Base-by-base conservation (phyloP, 2,113 vertebrate species). In the human (Homo sapiens) region DNA sequence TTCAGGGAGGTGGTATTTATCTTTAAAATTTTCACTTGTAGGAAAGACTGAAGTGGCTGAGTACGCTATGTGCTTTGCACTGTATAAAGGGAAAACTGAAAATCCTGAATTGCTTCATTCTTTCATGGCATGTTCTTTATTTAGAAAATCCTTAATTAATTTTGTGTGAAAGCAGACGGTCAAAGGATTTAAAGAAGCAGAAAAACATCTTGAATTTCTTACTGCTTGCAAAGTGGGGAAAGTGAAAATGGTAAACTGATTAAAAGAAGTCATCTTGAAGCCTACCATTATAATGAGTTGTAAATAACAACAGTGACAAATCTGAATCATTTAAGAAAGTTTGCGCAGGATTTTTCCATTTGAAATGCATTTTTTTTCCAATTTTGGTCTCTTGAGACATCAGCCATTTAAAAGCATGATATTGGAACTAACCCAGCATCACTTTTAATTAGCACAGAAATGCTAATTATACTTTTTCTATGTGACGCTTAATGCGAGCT, bases 381-480 rank as follows among this genome's bases (percentile, higher is more conserved):
- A 95, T 92, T 93, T 97, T n/a, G 6, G 82, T 95, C 48, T 97
- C 93, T 90, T 96, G 92, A 93, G 96, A 97, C 78, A 94, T 92
- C 89, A 97, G 17, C 94, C 97, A 95, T 97, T 98, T 98, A 98
- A 97, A 98, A 98, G 95, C 89, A 96, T 97, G 95, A 84, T 98
- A 98, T 98, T 97, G 97, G 87, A 97, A 98, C 94, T 90, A 96
- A 95, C 97, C 94, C 95, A 97, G 89, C 22, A 45, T 93, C 92
- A 93, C 93, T 98, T 97, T 98, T 98, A 98, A 98, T 98, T 97
- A 98, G 97, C 95, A 97, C 97, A 96, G 96, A 96, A 98, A 98
- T 81, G 72, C 95, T 96, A 97, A 97, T 98, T 98, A 95, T 96
- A 89, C 92, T 93, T 98, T 98, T 98, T 97, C 93, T 96, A 66